Conservation (phyloP, 2,888 invertebrate genomes). For the Oligia fasciuncula region DNA sequence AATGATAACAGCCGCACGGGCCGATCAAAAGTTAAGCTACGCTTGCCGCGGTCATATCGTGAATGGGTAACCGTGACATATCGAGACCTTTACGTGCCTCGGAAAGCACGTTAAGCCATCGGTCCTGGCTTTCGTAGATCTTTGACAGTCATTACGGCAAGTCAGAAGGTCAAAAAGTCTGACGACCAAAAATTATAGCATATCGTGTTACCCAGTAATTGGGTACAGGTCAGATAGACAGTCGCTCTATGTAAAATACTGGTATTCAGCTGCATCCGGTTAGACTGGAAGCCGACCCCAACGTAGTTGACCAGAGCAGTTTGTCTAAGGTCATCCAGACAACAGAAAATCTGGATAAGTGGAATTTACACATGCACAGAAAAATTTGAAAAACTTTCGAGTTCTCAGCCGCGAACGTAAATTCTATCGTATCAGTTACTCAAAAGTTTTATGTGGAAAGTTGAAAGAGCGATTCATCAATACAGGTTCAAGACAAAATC, state of each 20-base stretch:
- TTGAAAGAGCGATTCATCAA: conserved; percentile 17
- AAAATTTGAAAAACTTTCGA: not conserved
- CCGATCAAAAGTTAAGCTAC: not conserved
- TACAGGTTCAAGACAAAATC: not conserved
- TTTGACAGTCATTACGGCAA: not conserved
- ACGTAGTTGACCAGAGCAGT: not conserved
- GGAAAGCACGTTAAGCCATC: not conserved
- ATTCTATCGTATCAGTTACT: not conserved
- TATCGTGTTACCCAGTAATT: not conserved
- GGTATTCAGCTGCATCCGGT: not conserved
- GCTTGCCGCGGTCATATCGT: not conserved
- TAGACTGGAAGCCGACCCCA: not conserved
- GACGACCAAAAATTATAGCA: not conserved
- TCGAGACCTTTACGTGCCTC: not conserved
- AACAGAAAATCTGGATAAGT: not conserved
- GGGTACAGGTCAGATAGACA: not conserved
- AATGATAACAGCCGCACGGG: not conserved
- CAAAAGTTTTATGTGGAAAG: not conserved
- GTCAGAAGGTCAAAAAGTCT: not conserved
- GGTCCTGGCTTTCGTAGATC: not conserved
- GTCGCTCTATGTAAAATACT: not conserved
- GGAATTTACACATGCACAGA: not conserved
- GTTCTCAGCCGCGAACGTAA: not conserved
- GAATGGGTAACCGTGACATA: not conserved
- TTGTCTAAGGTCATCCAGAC: not conserved